Evolutionary conservation across 2,888 invertebrate species (phyloP), one percentile per base, ranked within the genome.

Genomic region (Apodemia duryi): DNA sequence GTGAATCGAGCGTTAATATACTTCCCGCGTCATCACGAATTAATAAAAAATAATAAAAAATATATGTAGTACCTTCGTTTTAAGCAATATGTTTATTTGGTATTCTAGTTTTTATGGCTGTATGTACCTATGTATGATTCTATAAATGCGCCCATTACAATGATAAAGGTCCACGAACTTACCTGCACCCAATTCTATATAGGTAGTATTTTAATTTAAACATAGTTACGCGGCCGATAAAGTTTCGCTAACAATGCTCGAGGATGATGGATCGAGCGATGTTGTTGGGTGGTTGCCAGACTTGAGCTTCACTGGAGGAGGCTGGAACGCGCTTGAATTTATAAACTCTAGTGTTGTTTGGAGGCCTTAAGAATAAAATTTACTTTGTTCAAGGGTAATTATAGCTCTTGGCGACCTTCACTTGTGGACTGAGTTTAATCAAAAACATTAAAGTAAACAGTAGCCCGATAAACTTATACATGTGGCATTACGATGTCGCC

Each of bases 281-380:
- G 52, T 68, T 66, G 66, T 60, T 60, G 62, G 10, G 62, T 65
- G 68, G 65, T 68, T 68, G 51, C 61, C 57, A 43, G 29, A 62
- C 65, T 54, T 49, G 65, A 51, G 64, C 62, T 62, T 67, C 63
- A 51, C 61, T 60, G 61, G 60, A 61, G 54, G 60, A 63, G 63
- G 62, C 64, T 35, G 62, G 61, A 63, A 66, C 63, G 61, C 46
- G 62, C 61, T 65, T 54, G 49, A 46, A 65, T 65, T 64, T 68
- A 43, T 64, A 43, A 65, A 51, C 51, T 63, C 10, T 62, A 46
- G 52, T 46, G 46, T 61, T 61, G 64, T 66, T 38, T 43, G 29
- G 13, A 62, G 63, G 61, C 46, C 63, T 66, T 52, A 54, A 66
- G 66, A 49, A 60, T 62, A 38, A 21, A 6, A 35, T 57, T 57